Base-by-base conservation (phyloP, 2,888 invertebrate species). In the Mystacides longicornis region DNA sequence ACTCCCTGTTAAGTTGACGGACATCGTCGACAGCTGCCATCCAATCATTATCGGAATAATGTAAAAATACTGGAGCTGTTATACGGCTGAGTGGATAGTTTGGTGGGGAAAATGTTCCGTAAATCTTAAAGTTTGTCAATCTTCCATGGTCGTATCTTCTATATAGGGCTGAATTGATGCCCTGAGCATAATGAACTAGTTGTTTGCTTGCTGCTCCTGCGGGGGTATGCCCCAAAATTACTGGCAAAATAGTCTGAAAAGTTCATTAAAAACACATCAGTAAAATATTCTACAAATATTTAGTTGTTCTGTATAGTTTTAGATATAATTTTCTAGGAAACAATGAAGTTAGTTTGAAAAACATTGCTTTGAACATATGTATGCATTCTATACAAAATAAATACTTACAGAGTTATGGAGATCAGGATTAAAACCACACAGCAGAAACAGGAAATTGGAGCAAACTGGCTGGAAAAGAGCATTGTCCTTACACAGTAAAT, bases 151-250 rank as follows among this genome's bases (percentile, higher is more conserved):
- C 78, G 57, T 67, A 83, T 63, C 74, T 74, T 51, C 75, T 68
- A 63, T 72, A 72, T 0, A 65, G 53, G 43, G 63, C 63, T 1
- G 67, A 67, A 9, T 59, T 60, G 0, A 68, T 57, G 2, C 70
- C 65, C 64, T 83, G 83, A 0, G 70, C 65, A 63, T 72, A 83
- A 64, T 84, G 83, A 1, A 69, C 55, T 0, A 79, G 43, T 61
- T 81, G 80, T 57, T 71, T 73, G 0, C 69, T 67, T 7, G 76
- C 75, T 1, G 74, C 69, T 2, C 82, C 82, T 1, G 79, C 78
- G 0, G 86, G 86, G n/a, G 75, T 60, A 54, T 85, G 84, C 0
- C 77, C 77, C 1, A 81, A 62, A 22, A 86, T 74, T 0, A 81
- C 73, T 0, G 84, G 81, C 42, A 83, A 58, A 3, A 37, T 7